Base-by-base conservation (phyloP, 2,888 invertebrate species). In the Drosophila ustulata region DNA sequence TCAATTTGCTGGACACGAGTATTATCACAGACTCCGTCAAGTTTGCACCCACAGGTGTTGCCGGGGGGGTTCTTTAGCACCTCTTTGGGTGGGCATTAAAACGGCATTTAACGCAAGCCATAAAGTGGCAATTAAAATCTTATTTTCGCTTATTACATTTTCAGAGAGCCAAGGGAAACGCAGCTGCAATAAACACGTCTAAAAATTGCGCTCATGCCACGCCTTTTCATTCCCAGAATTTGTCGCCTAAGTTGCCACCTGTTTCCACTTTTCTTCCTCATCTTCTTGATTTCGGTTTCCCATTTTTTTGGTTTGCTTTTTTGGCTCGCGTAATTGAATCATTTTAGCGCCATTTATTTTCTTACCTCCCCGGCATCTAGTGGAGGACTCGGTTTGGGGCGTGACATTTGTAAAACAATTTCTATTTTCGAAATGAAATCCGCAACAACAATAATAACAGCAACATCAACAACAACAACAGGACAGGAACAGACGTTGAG, bases 311-410 rank as follows among this genome's bases (percentile, higher is more conserved):
- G n/a, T 26, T 46, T 43, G 39, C 58, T 37, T 37, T 59, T 71
- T 69, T 59, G 52, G 62, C 30, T 49, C 51, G 80, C 80, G 88
- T 86, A 86, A 86, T 86, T 86, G 85, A 86, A 86, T 86, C 85
- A 86, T 86, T 86, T 86, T 88, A 86, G 85, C 83, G 85, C 88
- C 88, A 86, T 86, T 86, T 86, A 86, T 86, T 86, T 86, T 86
- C 70, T 75, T 80, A 65, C 74, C 39, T 64, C 52, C 23, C 23
- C 23, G n/a, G 18, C 23, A 34, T 13, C 39, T 5, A 26, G n/a
- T 8, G 25, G 9, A 5, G 25, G 61, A 59, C 25, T 37, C 30
- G 18, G 55, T 37, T 26, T 9, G 58, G 63, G 69, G 71, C 78
- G 80, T 82, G 85, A 84, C 84, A 84, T 88, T 85, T 88, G 86